Evolutionary conservation across 2,888 invertebrate species (phyloP), one percentile per base, ranked within the genome.

Genomic region (Parapristionchus giblindavisi): DNA sequence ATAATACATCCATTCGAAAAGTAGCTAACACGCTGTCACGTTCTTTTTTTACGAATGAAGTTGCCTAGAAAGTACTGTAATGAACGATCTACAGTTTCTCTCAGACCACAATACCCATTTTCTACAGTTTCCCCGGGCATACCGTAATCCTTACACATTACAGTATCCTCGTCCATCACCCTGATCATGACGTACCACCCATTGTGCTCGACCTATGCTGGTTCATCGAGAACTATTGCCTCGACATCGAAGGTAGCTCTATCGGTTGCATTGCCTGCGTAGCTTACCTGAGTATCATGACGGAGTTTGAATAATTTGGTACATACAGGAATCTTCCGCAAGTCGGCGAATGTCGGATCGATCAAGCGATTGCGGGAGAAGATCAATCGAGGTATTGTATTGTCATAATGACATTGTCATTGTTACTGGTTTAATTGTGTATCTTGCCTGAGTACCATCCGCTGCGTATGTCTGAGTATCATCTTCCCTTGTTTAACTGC

Each of bases 271-370:
- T 54, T n/a, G 6, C 5, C 5, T 27, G 14, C 32, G 32, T 27
- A 17, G 5, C 29, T 29, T 58, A n/a, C 58, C 58, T 4, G 27
- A 3, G 17, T 14, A 3, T 3, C 32, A 58, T n/a, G 21, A 14
- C 0, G 0, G 32, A 38, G 36, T 94, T 60, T 90, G 4, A 34
- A 52, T 3, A 32, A 27, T 52, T 14, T 60, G 32, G 17, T 56
- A 89, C 94, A 95, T 0, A 97, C 98, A 89, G 99, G 99, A 2
- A 92, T 99, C 85, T 99, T 99, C 89, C 92, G 99, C 82, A 92
- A 98, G 83, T 96, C 95, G 0, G 94, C 95, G 0, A 94, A 93
- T 88, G 93, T 93, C 77, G 89, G 92, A 0, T 92, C 93, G 81
- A 92, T 99, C 56, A 94, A 93, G 88, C 92, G 93, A 83, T 91